Evolutionary conservation across 2,888 invertebrate genomes (phyloP).

Genomic region (Crossocerus cetratus): DNA sequence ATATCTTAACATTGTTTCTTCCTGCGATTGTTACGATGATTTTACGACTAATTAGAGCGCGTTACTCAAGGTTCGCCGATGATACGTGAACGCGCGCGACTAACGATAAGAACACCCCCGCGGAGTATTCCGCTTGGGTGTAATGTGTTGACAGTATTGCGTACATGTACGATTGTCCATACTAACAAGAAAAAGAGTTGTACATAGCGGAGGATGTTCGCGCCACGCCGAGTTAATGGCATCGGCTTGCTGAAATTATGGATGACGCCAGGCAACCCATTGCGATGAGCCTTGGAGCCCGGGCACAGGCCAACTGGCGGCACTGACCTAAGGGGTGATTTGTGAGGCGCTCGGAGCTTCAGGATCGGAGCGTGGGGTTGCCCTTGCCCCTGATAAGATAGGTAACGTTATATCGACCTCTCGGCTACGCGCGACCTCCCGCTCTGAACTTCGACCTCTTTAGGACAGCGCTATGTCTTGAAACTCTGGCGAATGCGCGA

Average conservation of each 20-base stretch:
- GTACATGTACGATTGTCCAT: constrained; percentile 40
- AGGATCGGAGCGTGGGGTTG: background rate
- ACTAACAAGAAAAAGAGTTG: constrained; percentile 21
- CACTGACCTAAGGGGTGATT: background rate
- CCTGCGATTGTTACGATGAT: constrained; percentile 27
- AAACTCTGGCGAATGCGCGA: constrained; percentile 11
- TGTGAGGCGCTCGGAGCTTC: background rate
- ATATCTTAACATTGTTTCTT: constrained; percentile 48
- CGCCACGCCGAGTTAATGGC: background rate
- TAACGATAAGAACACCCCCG: constrained; percentile 8
- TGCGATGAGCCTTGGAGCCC: too few species aligned
- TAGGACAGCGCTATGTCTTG: constrained; percentile 15
- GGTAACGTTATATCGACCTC: constrained; percentile 25
- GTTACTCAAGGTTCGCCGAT: constrained; percentile 10
- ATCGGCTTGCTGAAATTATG: too few species aligned
- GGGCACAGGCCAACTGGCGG: too few species aligned
- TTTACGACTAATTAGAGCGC: constrained; percentile 18
- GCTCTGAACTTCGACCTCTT: background rate
- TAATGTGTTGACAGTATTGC: constrained; percentile 47
- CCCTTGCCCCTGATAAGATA: constrained; percentile 10
- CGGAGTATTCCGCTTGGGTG: constrained; percentile 6
- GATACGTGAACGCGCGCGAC: background rate
- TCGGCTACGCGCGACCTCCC: background rate
- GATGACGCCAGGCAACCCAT: too few species aligned
- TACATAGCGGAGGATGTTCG: constrained; percentile 27